Base-by-base conservation (phyloP, 2,113 vertebrate genomes). In the Brachyhypopomus occidentalis region DNA sequence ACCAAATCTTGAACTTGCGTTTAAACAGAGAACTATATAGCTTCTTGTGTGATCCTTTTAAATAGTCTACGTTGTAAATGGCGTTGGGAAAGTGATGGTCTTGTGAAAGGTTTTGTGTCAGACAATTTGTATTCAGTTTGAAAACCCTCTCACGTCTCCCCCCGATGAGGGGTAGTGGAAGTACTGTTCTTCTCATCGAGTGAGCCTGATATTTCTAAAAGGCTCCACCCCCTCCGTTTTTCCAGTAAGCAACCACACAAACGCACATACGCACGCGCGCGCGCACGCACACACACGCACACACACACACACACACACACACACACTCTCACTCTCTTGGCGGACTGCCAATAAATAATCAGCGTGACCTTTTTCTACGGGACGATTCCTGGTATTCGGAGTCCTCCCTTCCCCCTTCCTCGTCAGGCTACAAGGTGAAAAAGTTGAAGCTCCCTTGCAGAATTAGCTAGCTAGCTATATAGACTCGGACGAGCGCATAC, bases 311-410 rank as follows among this genome's bases (percentile, higher is more conserved):
- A 48, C 83, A 69, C 76, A 60, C 75, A 36, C 79, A 23, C 79
- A 73, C 82, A 55, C 73, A 73, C 80, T 52, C 81, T 41, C 84
- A 55, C 86, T 75, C 83, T 30, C 76, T 77, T 90, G 92, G 91
- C 87, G 83, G 88, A 86, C 88, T 87, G 89, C 92, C 92, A 91
- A 90, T 90, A 92, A 91, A 91, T 92, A 92, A 91, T 91, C 90
- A 91, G 84, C 81, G 87, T 92, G 92, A 93, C 89, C 90, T 92
- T 88, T 84, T 87, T 87, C 88, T 92, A 88, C 85, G 79, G 89
- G 88, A 88, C 90, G 90, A 92, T 95, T 95, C 95, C 94, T 94
- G 94, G 93, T 94, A 94, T 85, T 90, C 85, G 83, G 86, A 88
- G 85, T 77, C 89, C 88, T 87, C 87, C 86, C 84, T 88, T 92